Evolutionary conservation across 2,888 invertebrate genomes (phyloP), one percentile per base, ranked within the genome.

Genomic region (Epistrophe grossulariae): DNA sequence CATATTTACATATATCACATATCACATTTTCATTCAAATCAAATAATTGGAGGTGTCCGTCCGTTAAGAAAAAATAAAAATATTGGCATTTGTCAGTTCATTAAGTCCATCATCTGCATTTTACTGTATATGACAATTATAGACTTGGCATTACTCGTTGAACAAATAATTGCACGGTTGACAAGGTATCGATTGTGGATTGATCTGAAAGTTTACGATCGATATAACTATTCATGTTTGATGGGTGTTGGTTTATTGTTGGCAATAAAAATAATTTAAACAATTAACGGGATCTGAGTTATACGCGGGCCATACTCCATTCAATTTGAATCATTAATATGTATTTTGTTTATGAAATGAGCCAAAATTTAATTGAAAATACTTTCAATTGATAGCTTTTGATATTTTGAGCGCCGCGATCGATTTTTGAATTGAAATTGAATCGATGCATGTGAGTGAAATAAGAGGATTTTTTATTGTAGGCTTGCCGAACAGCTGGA

Each of bases 141-240:
- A 45, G 38, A 50, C 48, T 79, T 87, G 83, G 87, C 83, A 83
- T 60, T 77, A 68, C 17, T 62, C 45, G 17, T n/a, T 13, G 9
- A 74, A 40, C 38, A 87, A 83, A 83, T 87, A 87, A 87, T 83
- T 83, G 82, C 87, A 87, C 79, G 87, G 31, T 15, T 76, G 83
- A 57, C 64, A 59, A 70, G 9, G 52, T 64, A 60, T 72, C 80
- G 66, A 77, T 80, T 7, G n/a, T 28, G 66, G 24, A 70, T 28
- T 55, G 11, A 87, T 83, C 87, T 40, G 87, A 87, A 87, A 87
- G 87, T 83, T 83, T 83, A 79, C 79, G 74, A 79, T 79, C 73
- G 35, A 57, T 19, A 31, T 35, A 35, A 5, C 7, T 35, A 57
- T 55, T 74, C 82, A 83, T 87, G 87, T 66, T 79, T 35, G n/a